These are phyloP conservation scores for Peromyscus polionotus DNA, from an alignment of 2,113 vertebrate genomes.

Conservation along the genomic window DNA sequence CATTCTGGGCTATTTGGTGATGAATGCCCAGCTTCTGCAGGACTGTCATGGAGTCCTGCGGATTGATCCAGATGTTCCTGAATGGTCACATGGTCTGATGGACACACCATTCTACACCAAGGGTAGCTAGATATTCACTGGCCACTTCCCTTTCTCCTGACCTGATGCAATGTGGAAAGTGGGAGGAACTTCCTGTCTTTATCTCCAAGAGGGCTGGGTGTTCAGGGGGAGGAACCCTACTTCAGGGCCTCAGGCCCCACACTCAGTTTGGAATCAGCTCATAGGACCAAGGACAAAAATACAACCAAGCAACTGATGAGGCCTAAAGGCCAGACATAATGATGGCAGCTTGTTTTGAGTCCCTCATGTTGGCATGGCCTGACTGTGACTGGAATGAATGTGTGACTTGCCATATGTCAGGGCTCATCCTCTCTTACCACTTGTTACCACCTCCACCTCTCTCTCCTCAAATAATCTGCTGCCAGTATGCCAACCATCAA, in stretches of 20 bases:
- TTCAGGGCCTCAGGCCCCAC: not conserved
- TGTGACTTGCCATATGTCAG: not conserved
- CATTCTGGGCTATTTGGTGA: not conserved
- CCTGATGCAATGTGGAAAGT: not conserved
- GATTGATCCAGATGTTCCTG: constrained; percentile 8
- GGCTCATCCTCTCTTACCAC: not conserved
- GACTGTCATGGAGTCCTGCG: not conserved
- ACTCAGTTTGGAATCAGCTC: not conserved
- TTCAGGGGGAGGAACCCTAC: not conserved
- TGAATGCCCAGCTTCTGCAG: not conserved
- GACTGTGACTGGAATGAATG: not conserved
- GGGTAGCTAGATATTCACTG: not conserved
- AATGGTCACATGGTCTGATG: not conserved
- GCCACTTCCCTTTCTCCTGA: not conserved
- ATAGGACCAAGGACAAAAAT: not conserved
- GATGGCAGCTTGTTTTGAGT: not conserved
- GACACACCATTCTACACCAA: not conserved
- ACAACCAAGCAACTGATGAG: not conserved
- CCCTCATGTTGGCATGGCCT: not conserved
- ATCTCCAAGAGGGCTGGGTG: not conserved
- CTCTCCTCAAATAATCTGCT: not conserved
- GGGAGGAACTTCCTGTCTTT: not conserved
- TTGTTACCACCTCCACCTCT: not conserved
- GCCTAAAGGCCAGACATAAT: not conserved
- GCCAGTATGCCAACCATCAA: not conserved